phyloP scores from a whole-genome alignment of 1,140 invertebrate genomes.

The Phymastichus coffea region DNA sequence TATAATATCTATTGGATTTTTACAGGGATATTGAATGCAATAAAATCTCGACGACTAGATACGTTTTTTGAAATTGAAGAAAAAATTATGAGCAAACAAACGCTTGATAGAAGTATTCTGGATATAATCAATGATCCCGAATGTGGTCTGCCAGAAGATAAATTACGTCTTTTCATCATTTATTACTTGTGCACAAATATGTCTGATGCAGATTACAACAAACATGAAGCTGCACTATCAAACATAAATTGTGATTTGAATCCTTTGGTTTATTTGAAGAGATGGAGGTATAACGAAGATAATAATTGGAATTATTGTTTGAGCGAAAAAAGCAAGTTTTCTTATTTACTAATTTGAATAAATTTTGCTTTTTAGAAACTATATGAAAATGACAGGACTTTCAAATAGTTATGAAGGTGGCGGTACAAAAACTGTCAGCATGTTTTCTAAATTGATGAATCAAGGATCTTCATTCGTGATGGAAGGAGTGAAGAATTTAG shows the following conservation, averaged over 20 bases:
- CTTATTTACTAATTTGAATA: too few relatives aligned
- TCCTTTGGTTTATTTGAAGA: constrained; percentile 81
- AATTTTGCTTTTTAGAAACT: constrained; percentile 60
- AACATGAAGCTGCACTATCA: constrained; percentile 76
- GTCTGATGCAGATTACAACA: constrained; percentile 79
- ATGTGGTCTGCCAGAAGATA: constrained; percentile 87
- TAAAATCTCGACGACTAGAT: constrained; percentile 90
- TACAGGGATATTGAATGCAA: constrained; percentile 81
- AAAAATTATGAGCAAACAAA: constrained; percentile 88
- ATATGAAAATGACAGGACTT: constrained; percentile 76
- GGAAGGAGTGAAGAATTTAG: constrained; percentile 99
- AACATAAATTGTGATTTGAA: constrained; percentile 83
- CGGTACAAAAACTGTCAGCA: constrained; percentile 93
- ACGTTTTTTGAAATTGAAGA: constrained; percentile 97
- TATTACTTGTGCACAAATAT: constrained; percentile 86
- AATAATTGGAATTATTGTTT: constrained; percentile 3
- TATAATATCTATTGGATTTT: constrained; percentile 33
- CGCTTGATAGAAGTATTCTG: constrained; percentile 72
- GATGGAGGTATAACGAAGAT: constrained; percentile 83
- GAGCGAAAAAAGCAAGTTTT: too few relatives aligned
- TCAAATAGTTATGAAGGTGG: constrained; percentile 83
- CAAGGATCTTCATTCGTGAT: constrained; percentile 98
- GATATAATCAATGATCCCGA: constrained; percentile 85
- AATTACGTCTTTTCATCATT: constrained; percentile 93
- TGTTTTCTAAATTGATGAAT: constrained; percentile 97